phyloP scores from a whole-genome alignment of 2,888 invertebrate genomes.

The Quadriops clusia region DNA sequence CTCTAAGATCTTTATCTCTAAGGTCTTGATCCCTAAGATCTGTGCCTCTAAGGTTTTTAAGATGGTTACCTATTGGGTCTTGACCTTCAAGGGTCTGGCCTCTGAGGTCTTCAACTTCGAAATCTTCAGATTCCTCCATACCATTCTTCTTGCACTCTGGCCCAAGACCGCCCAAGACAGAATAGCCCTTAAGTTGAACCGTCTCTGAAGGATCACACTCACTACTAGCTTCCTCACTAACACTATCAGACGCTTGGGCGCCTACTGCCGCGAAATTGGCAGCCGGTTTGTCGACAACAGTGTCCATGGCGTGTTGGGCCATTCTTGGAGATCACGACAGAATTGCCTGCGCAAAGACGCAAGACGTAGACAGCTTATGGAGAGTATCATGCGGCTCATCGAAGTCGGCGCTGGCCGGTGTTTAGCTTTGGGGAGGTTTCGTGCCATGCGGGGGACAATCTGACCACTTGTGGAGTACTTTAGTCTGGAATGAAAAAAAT shows the following conservation, averaged over 20 bases:
- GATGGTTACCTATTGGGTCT: too few relatives aligned
- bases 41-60: too few relatives aligned
- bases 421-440: slow-evolving; percentile 22
- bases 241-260: slow-evolving; percentile 3
- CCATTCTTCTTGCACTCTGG: slow-evolving; percentile 1
- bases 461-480: too few relatives aligned
- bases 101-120: too few relatives aligned
- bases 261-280: slow-evolving; percentile 3
- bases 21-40: too few relatives aligned
- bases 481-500: too few relatives aligned
- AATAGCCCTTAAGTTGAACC: slow-evolving; percentile 7
- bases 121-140: too few relatives aligned
- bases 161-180: background rate
- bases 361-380: slow-evolving; percentile 23
- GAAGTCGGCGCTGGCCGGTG: slow-evolving; percentile 23
- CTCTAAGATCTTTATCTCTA: too few relatives aligned
- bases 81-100: too few relatives aligned
- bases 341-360: slow-evolving; percentile 35
- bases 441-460: slow-evolving; percentile 32
- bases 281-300: slow-evolving; percentile 12
- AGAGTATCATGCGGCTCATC: slow-evolving; percentile 30
- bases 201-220: slow-evolving; percentile 8
- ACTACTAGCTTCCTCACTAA: slow-evolving; percentile 4
- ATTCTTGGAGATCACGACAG: slow-evolving; percentile 37
- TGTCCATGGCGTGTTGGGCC: slow-evolving; percentile 32